Conservation (phyloP, 2,888 invertebrate species). For the Tridacna gigas region DNA sequence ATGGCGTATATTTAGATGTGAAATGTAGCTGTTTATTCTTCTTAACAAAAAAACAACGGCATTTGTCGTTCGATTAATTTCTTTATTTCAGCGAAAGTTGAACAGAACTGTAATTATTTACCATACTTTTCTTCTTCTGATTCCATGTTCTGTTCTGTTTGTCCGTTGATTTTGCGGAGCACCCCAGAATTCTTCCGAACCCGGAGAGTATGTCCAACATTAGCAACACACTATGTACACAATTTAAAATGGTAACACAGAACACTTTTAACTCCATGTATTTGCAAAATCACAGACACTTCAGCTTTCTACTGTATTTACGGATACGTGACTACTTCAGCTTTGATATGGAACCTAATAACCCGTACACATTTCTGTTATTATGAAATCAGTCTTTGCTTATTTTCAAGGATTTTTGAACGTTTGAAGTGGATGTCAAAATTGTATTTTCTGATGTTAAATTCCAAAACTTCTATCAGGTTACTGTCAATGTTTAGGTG, state of each 20-base stretch:
- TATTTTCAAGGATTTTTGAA: neutral
- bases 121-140: too few species aligned
- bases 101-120: too few species aligned
- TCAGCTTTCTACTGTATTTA: neutral
- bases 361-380: too few species aligned
- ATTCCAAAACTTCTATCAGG: neutral
- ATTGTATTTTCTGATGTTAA: neutral
- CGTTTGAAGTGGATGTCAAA: neutral
- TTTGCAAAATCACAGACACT: neutral
- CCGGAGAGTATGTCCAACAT: neutral
- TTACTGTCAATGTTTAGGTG: neutral
- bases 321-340: neutral
- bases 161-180: conserved; percentile 11
- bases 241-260: too few species aligned
- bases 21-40: too few species aligned
- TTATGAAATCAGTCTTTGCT: neutral
- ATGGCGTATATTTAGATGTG: too few species aligned
- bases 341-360: too few species aligned
- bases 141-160: conserved; percentile 8
- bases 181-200: conserved; percentile 5
- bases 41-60: too few species aligned
- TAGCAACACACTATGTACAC: too few species aligned
- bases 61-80: too few species aligned
- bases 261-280: too few species aligned
- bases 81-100: too few species aligned